phyloP scores from a whole-genome alignment of 2,888 invertebrate genomes.

The Neoascia interrupta region DNA sequence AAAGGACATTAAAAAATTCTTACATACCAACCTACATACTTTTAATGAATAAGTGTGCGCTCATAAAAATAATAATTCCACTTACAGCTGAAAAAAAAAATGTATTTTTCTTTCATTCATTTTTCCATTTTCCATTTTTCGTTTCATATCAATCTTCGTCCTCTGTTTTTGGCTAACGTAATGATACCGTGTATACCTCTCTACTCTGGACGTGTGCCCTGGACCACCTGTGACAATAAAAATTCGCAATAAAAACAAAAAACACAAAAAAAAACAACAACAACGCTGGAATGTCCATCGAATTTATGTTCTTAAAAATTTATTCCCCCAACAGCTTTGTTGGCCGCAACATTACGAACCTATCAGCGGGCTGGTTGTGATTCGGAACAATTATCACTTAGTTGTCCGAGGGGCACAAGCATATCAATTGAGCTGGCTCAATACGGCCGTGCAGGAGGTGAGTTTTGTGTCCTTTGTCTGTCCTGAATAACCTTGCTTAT shows the following conservation, averaged over 20 bases:
- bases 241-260: constrained; percentile 26
- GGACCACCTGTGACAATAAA: constrained; percentile 44
- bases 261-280: constrained; percentile 8
- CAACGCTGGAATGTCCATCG: background rate
- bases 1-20: too few relatives aligned
- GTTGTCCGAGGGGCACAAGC: constrained; percentile 94
- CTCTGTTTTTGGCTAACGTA: constrained; percentile 38
- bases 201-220: constrained; percentile 18
- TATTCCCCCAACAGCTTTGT: constrained; percentile 84
- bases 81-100: constrained; percentile 34
- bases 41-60: too few relatives aligned
- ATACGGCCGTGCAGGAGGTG: constrained; percentile 85
- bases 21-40: too few relatives aligned
- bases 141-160: constrained; percentile 51
- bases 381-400: constrained; percentile 91
- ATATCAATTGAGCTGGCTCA: constrained; percentile 95
- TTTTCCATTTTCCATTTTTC: constrained; percentile 16
- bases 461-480: constrained; percentile 68
- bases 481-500: constrained; percentile 16
- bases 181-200: too few relatives aligned
- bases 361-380: constrained; percentile 96
- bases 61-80: constrained; percentile 21
- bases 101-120: constrained; percentile 52
- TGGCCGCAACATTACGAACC: constrained; percentile 93
- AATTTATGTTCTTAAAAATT: background rate